Evolutionary conservation across 64 coral and sea anemone species (phyloP), one percentile per base, ranked within the genome.

Genomic region (Pocillopora verrucosa): DNA sequence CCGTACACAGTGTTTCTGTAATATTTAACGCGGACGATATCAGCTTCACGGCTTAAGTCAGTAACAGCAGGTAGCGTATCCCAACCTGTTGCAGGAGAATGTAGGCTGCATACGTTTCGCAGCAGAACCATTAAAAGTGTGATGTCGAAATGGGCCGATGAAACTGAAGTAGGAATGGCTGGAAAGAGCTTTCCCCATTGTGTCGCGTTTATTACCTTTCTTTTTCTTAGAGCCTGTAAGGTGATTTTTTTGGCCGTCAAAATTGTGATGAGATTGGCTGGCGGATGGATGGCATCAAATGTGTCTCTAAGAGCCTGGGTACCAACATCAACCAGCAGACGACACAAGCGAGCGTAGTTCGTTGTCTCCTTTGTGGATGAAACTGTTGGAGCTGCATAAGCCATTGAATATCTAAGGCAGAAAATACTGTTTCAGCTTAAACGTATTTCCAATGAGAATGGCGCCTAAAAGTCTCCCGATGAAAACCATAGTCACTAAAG

Each of bases 11-110:
- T 41, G 60, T 89, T 89, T 56, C 87, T 59, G 22, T 24, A 89
- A 79, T 24, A 80, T 36, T 89, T 89, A 16, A 89, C 61, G 19
- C 87, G 60, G 15, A 25, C 87, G 60, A 89, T 34, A 61, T 89
- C 30, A 11, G 87, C 87, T 79, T 64, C 59, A 9, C 60, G 36
- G 14, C 30, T 79, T 10, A 68, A 0, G 59, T 89, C 87, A 20
- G 87, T 78, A 36, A 35, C 36, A 1, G 17, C 68, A 37, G 87
- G 84, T 16, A 74, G 56, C 11, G 34, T 73, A 36, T 87, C 84
- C 84, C 84, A 87, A 11, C 84, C 68, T 11, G 84, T 24, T 16
- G 9, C 3, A 11, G 61, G 61, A 86, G 83, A 34, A 4, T 0
- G 67, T 9, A 70, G n/a, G 78, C 78, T 38, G 19, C 78, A 80